Evolutionary conservation across 2,888 invertebrate genomes (phyloP), one percentile per base, ranked within the genome.

Genomic region (Polydrusus pterygomalis): DNA sequence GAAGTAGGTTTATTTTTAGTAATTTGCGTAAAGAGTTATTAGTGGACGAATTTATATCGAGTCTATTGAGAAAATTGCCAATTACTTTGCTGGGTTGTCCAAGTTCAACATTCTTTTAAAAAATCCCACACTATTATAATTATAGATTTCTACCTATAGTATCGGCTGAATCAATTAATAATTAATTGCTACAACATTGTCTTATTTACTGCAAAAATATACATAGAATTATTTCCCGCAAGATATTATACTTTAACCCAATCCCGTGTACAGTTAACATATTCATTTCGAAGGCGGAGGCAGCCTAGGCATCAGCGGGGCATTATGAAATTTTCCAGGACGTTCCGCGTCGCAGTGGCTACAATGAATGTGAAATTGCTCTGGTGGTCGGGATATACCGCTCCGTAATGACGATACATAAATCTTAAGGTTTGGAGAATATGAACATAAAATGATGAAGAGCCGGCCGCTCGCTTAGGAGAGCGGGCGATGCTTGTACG

Each of bases 301-400:
- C 58, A 17, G 47, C 51, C 17, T 20, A 60, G 63, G 40, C 70
- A 63, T 63, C 58, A 67, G 40, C 60, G 65, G 70, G 51, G 67
- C 69, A 64, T 75, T 75, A 71, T 75, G 75, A 71, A 75, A 75
- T 72, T 75, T 75, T 75, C 75, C 71, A 54, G 65, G 63, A 71
- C 68, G 67, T 70, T 70, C 70, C 17, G 62, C 74, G 68, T 75
- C 65, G 77, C 74, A 72, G 81, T 79, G 82, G 83, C 82, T 79
- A 82, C 81, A 82, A 81, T 83, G 83, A 83, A 84, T 84, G 82
- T 80, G 81, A 82, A 83, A 83, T 84, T 83, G 82, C 84, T 78
- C 76, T 73, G 79, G 81, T 80, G 69, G 72, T 80, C 81, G 81
- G 78, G 79, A 83, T 84, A 83, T 79, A 81, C 82, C 81, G 82